Evolutionary conservation across 2,113 vertebrate species (phyloP), one percentile per base, ranked within the genome.

Genomic region (Rafetus swinhoei): DNA sequence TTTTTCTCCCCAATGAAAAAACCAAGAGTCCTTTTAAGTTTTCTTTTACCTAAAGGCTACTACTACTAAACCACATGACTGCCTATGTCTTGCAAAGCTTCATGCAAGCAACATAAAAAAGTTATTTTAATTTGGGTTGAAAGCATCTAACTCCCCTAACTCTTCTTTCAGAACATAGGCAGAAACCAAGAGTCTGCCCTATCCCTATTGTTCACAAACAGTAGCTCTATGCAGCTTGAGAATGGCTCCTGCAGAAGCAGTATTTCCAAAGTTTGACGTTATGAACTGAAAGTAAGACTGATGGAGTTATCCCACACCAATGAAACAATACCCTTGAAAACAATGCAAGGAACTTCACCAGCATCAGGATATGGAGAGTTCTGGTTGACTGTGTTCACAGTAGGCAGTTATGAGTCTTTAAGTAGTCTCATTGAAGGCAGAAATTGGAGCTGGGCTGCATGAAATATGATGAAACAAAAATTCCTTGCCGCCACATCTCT

Each of bases 11-110:
- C 0, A 84, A 55, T 80, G 50, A 90, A 87, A 77, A 3, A 81
- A 74, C 45, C 50, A 85, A 50, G 90, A 92, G 59, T 90, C 85
- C 74, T 0, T 88, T 91, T 76, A 91, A 94, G 90, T 93, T 82
- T 85, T 92, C 84, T 96, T 90, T 79, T 54, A 91, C 50, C 6
- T 27, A 15, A 95, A 92, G 84, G 81, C 45, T 55, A 94, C 32
- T 94, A 91, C 53, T 95, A 94, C 93, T 93, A 83, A 90, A 90
- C 55, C 50, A 84, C 24, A 87, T 24, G 76, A 24, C 79, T 29
- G 39, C 57, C 62, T 90, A 25, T 85, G 11, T 79, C 83, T 94
- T 87, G 53, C 62, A 96, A 93, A 89, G 86, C 55, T 88, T 87
- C 5, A 93, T 15, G 77, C 57, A 92, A 45, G 87, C 77, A 95